phyloP scores from a whole-genome alignment of 2,113 vertebrate species.

The Addax nasomaculatus region DNA sequence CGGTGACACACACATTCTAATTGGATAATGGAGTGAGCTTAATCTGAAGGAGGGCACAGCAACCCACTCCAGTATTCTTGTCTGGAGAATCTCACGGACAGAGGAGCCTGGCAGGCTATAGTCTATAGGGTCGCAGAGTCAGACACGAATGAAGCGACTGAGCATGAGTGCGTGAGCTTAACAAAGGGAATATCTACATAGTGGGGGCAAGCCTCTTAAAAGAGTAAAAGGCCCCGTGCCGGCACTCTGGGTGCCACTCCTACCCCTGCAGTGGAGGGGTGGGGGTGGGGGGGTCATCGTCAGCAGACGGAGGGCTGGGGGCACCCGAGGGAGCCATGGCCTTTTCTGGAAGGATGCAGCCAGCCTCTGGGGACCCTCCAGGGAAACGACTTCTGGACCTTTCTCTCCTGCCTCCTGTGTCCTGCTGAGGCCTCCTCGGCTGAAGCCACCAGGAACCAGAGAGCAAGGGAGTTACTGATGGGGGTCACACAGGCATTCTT shows the following conservation, averaged over 20 bases:
- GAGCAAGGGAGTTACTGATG: too few relatives aligned
- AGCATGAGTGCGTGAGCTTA: background rate
- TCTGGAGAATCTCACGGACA: background rate
- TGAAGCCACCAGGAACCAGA: background rate
- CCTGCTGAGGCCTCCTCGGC: background rate
- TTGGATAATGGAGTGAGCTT: background rate
- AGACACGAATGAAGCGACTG: background rate
- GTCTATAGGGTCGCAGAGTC: background rate
- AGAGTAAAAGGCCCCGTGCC: background rate
- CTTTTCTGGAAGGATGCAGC: background rate
- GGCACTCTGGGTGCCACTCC: background rate
- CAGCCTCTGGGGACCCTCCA: background rate
- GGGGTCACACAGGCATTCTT: fast-evolving
- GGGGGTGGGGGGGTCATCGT: background rate
- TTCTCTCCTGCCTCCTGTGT: background rate
- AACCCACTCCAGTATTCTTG: background rate
- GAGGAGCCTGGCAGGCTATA: background rate
- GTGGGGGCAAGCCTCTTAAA: background rate
- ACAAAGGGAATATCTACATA: background rate
- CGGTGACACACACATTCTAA: background rate
- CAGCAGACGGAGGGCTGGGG: background rate
- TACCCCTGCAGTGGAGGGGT: background rate
- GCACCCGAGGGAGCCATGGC: background rate
- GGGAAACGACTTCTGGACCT: background rate
- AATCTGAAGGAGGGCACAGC: background rate